Evolutionary conservation across 92 coral and sea anemone genomes (phyloP), one percentile per base, ranked within the genome.

Genomic region (Bergia puertoricense): DNA sequence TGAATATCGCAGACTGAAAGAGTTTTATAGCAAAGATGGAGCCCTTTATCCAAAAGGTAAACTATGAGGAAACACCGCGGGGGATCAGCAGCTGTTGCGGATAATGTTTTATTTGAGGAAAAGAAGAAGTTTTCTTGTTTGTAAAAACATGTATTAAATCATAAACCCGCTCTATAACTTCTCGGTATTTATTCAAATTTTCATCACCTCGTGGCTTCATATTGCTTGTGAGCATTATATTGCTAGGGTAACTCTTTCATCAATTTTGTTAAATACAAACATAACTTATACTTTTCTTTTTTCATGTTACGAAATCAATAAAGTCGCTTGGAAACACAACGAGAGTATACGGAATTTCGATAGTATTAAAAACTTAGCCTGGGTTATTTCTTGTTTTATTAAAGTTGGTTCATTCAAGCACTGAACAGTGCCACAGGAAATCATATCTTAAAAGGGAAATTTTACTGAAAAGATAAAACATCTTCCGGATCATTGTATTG

Each of bases 261-360:
- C 30, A 23, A 62, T 20, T 13, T 16, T 62, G 5, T 62, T 62
- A 62, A 18, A 3, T 74, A 20, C 42, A 42, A 76, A 42, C 50
- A 20, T 40, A 41, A 15, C 42, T 42, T 76, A 41, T 38, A 76
- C 80, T 76, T 76, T 43, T 76, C 80, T 76, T 42, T 42, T 76
- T 8, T 76, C 80, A 18, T 0, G 80, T 76, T 40, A 14, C 41
- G 83, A 79, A 30, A 51, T 30, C 20, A 40, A 50, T 30, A 15
- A 37, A 50, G 46, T 79, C 62, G 67, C 68, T 79, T 48, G 80
- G 80, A 76, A 74, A 74, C 79, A 40, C 45, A 43, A 39, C 79
- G 18, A 40, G 4, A 43, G 7, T 41, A 36, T n/a, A 42, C 36
- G 80, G 46, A 76, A 41, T 76, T 30, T 41, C 44, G 50, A 8